Evolutionary conservation across 2,113 vertebrate species (phyloP).

Genomic region (Dryoscopus gambensis): DNA sequence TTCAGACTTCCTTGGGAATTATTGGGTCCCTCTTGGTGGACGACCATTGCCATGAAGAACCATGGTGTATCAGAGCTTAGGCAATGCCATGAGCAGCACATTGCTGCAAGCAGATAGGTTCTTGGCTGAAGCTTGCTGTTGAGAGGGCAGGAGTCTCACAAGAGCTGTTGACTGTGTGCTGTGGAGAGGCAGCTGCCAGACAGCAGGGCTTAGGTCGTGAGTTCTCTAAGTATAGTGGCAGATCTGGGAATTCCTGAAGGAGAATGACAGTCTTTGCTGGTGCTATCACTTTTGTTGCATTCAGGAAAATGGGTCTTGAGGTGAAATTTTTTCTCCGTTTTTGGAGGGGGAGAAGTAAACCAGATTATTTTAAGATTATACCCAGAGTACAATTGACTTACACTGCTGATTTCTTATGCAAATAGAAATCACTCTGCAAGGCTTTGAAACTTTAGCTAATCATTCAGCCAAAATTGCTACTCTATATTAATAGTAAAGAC

Average conservation of each 20-base stretch:
- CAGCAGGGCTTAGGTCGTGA: background rate
- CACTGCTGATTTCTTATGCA: background rate
- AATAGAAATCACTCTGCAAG: slow-evolving; percentile 12
- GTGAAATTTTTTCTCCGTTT: background rate
- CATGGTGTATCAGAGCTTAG: background rate
- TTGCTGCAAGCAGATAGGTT: background rate
- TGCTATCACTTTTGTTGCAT: background rate
- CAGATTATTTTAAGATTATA: background rate
- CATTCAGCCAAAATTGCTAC: slow-evolving; percentile 8
- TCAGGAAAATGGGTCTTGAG: background rate
- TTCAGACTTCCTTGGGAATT: background rate
- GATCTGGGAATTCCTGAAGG: background rate
- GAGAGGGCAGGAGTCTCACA: background rate
- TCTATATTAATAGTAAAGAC: slow-evolving; percentile 43
- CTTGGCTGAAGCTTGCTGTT: background rate
- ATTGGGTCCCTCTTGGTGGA: background rate
- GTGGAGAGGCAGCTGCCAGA: background rate
- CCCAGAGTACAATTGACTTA: background rate
- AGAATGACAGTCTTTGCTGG: background rate
- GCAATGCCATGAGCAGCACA: background rate
- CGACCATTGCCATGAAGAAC: fast-evolving
- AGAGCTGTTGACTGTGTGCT: background rate
- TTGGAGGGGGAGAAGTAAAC: background rate
- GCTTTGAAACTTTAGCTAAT: slow-evolving; percentile 24
- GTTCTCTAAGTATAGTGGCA: background rate